Base-by-base conservation (phyloP, 2,797 vertebrate genomes). In the Hyperoplus lanceolatus region DNA sequence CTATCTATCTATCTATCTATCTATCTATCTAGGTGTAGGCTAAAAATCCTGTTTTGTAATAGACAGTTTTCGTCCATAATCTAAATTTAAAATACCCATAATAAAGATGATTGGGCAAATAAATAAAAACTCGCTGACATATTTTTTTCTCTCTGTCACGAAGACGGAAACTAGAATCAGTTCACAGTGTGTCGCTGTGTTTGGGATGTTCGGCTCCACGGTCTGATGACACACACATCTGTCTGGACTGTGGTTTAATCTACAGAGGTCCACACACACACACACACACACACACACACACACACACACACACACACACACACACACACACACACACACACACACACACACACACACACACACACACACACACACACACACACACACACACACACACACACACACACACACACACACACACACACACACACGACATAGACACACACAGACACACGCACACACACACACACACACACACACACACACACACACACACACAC, bases 221-320 rank as follows among this genome's bases (percentile, higher is more conserved):
- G 64, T 77, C 66, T 68, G 88, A 91, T 94, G 90, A 94, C 92
- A 94, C 93, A 92, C 86, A 78, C 67, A 63, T 83, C 89, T 88
- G 90, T 93, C 92, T 93, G 92, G 91, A 82, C 87, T 90, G 89
- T 89, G 93, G 92, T 92, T 91, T 92, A 62, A 86, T 93, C 87
- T 91, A 60, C 93, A 93, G 90, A 90, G 92, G 93, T 91, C 90
- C 85, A 74, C 76, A 71, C 57, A 76, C 66, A 70, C 84, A 80
- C 87, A 61, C 63, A 53, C 64, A 43, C 45, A 54, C 38, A 42
- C 66, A 29, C 70, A 46, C 45, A 53, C 63, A 16, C 36, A 41
- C 54, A 39, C 41, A 39, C 18, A 54, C 18, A 54, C 69, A 58
- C 60, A 42, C 45, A 54, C 38, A 42, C 66, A 39, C 66, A 46